phyloP scores from a whole-genome alignment of 2,113 vertebrate genomes.

The Condylura cristata region DNA sequence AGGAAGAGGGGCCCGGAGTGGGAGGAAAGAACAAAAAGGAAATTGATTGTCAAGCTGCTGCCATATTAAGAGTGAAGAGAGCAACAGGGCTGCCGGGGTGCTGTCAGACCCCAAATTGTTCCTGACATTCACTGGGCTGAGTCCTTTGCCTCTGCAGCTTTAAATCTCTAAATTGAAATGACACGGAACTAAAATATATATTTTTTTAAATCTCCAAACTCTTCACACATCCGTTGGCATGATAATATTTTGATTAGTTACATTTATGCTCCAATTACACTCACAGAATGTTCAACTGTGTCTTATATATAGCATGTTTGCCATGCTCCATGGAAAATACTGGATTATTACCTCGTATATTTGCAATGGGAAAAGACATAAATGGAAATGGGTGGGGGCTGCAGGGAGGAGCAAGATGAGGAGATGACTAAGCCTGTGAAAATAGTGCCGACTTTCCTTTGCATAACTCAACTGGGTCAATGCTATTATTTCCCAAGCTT shows the following conservation, averaged over 20 bases:
- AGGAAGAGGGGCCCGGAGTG: not conserved
- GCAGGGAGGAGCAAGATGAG: constrained; percentile 41
- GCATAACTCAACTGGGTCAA: constrained; percentile 66
- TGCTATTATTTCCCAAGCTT: constrained; percentile 63
- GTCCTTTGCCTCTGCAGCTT: constrained; percentile 61
- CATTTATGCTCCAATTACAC: constrained; percentile 79
- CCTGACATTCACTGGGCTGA: constrained; percentile 33
- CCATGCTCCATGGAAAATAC: constrained; percentile 63
- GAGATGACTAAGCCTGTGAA: constrained; percentile 72
- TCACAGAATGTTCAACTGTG: constrained; percentile 75
- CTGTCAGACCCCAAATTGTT: constrained; percentile 57
- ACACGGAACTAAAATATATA: constrained; percentile 70
- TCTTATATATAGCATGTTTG: constrained; percentile 68
- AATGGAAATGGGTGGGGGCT: constrained; percentile 38
- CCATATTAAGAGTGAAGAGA: constrained; percentile 19
- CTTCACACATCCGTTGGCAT: constrained; percentile 77
- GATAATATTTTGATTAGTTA: constrained; percentile 81
- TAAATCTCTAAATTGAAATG: constrained; percentile 67
- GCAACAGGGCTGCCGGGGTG: not conserved
- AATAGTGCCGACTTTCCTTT: constrained; percentile 50
- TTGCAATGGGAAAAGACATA: constrained; percentile 71
- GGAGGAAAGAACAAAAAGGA: constrained; percentile 41
- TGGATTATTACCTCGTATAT: constrained; percentile 74
- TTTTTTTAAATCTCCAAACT: constrained; percentile 59
- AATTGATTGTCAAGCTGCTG: not conserved